Conservation (phyloP, 2,888 invertebrate genomes). For the Lithophane leautieri region DNA sequence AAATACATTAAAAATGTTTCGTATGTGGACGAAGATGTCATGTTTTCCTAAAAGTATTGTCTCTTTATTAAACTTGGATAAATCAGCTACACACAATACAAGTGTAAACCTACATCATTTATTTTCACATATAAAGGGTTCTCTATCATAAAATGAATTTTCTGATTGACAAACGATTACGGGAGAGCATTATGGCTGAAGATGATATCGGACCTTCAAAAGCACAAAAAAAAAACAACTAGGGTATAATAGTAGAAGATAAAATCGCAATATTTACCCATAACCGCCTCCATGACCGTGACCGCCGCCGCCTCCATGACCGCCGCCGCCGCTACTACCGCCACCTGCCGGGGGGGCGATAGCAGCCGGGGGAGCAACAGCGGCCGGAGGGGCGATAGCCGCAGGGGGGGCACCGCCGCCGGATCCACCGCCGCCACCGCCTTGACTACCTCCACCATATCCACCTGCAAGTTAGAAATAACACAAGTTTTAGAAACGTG, state of each 20-base stretch:
- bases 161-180: background rate
- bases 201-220: background rate
- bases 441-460: constrained; percentile 46
- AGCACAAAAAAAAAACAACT: background rate
- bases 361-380: too few relatives aligned
- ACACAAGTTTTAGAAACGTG: background rate
- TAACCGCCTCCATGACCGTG: background rate
- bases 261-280: constrained; percentile 23
- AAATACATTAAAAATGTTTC: background rate
- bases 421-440: constrained; percentile 43
- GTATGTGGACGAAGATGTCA: background rate
- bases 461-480: constrained; percentile 44
- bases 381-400: constrained; percentile 24
- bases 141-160: background rate
- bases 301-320: constrained; percentile 27
- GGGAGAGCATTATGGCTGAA: background rate
- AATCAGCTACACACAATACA: too few relatives aligned
- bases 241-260: background rate
- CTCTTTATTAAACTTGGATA: background rate
- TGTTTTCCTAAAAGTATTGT: background rate
- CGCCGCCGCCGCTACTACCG: constrained; percentile 12
- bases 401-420: constrained; percentile 16
- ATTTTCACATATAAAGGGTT: background rate
- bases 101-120: background rate
- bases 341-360: too few relatives aligned